Evolutionary conservation across 64 coral and sea anemone species (phyloP).

Genomic region (Catalaphyllia jardinei): DNA sequence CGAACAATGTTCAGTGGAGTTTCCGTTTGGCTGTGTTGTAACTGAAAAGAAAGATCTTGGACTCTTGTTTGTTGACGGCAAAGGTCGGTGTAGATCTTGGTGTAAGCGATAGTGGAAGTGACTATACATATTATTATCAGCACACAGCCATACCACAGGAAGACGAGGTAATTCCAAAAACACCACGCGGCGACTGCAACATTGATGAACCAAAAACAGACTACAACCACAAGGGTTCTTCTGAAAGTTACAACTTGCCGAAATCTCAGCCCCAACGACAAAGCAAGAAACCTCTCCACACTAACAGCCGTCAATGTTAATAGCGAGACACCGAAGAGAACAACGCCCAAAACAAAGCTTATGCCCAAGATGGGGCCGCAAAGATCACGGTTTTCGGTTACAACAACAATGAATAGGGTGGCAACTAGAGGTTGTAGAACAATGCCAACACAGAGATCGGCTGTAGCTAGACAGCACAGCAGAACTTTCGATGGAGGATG

Average conservation of each 20-base stretch:
- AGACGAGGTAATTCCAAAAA: not conserved
- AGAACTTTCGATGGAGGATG: slow-evolving; percentile 7
- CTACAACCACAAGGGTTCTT: too few species aligned
- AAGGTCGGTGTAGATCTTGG: not conserved
- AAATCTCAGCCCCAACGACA: not conserved
- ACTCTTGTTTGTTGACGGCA: not conserved
- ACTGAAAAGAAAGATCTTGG: not conserved
- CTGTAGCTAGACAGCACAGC: not conserved
- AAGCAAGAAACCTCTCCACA: not conserved
- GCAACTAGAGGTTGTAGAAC: not conserved
- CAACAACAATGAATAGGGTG: not conserved
- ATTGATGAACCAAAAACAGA: not conserved
- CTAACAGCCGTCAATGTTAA: slow-evolving; percentile 1
- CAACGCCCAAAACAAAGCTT: not conserved
- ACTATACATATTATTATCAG: not conserved
- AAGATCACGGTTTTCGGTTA: not conserved
- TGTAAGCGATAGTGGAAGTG: not conserved
- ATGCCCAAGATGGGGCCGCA: not conserved
- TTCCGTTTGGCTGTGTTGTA: not conserved
- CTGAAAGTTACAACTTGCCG: not conserved
- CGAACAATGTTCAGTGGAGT: not conserved
- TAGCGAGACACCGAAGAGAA: not conserved
- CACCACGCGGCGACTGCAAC: not conserved
- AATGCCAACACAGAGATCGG: not conserved
- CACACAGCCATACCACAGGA: not conserved